Evolutionary conservation across 2,888 invertebrate genomes (phyloP).

Genomic region (Spodoptera littoralis): DNA sequence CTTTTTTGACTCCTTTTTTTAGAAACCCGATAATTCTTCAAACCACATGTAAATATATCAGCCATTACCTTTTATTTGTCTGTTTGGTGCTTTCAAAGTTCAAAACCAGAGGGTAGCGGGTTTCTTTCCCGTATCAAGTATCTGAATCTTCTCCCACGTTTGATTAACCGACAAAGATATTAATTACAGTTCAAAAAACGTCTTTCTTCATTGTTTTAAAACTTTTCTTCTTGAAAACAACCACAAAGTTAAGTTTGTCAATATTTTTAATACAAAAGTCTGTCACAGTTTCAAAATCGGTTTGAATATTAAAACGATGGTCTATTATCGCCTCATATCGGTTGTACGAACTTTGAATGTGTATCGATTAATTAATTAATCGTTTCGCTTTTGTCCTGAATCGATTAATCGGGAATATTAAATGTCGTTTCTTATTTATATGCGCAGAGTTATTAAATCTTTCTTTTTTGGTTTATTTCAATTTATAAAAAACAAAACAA

Average conservation of each 20-base stretch:
- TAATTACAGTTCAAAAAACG: conserved; percentile 26
- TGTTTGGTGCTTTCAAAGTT: conserved; percentile 67
- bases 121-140: conserved; percentile 75
- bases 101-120: conserved; percentile 68
- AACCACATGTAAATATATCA: conserved; percentile 54
- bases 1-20: conserved; percentile 4
- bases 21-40: conserved; percentile 61
- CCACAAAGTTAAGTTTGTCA: conserved; percentile 16
- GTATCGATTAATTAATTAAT: conserved; percentile 60
- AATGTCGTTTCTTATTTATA: conserved; percentile 20
- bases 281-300: conserved; percentile 56
- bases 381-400: conserved; percentile 52
- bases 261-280: conserved; percentile 58
- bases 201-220: conserved; percentile 13
- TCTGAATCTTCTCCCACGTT: conserved; percentile 72
- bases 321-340: conserved; percentile 64
- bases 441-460: too few relatives aligned
- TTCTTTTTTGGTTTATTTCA: too few relatives aligned
- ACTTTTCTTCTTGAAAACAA: not conserved
- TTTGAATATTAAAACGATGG: conserved; percentile 66
- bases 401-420: conserved; percentile 33
- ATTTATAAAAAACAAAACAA: too few relatives aligned
- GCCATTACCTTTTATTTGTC: conserved; percentile 71
- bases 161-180: conserved; percentile 44
- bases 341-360: conserved; percentile 63